These are phyloP conservation scores for Sthenelais limicola DNA, from an alignment of 2,888 invertebrate genomes.

Conservation along the genomic window DNA sequence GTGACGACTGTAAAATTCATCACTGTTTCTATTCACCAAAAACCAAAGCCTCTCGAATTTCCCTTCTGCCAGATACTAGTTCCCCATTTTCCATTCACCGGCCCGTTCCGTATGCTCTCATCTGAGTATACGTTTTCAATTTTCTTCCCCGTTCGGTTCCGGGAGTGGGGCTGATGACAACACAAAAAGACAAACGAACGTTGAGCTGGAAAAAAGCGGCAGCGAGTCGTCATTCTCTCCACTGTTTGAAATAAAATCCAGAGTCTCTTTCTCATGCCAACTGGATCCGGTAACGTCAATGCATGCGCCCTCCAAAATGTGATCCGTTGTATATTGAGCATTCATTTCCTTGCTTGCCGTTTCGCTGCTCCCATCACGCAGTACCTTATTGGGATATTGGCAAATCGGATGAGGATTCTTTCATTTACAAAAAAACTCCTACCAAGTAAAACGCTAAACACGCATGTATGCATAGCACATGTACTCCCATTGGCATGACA, in stretches of 20 bases:
- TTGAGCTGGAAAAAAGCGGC: conserved; percentile 15
- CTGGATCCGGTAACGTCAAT: too few relatives aligned
- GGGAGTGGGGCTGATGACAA: too few relatives aligned
- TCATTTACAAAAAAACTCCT: too few relatives aligned
- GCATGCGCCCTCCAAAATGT: too few relatives aligned
- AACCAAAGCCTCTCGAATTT: neutral
- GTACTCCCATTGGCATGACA: too few relatives aligned
- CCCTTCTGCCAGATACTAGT: neutral
- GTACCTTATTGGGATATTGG: conserved; percentile 24
- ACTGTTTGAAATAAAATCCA: conserved; percentile 36
- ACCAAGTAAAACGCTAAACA: too few relatives aligned
- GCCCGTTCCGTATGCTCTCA: conserved; percentile 10
- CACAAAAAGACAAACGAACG: conserved; percentile 28
- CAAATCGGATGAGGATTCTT: conserved; percentile 15
- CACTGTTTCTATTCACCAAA: conserved; percentile 29
- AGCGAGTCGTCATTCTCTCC: conserved; percentile 9
- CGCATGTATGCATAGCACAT: too few relatives aligned
- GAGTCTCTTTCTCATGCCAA: too few relatives aligned
- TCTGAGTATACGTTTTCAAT: conserved; percentile 8
- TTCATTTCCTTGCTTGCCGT: too few relatives aligned
- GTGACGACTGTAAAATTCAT: conserved; percentile 29
- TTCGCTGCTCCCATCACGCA: too few relatives aligned
- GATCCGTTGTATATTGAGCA: too few relatives aligned
- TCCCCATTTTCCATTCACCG: neutral
- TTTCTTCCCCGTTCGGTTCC: neutral